Evolutionary conservation across 2,888 invertebrate genomes (phyloP).

Genomic region (Poecilus cupreus): DNA sequence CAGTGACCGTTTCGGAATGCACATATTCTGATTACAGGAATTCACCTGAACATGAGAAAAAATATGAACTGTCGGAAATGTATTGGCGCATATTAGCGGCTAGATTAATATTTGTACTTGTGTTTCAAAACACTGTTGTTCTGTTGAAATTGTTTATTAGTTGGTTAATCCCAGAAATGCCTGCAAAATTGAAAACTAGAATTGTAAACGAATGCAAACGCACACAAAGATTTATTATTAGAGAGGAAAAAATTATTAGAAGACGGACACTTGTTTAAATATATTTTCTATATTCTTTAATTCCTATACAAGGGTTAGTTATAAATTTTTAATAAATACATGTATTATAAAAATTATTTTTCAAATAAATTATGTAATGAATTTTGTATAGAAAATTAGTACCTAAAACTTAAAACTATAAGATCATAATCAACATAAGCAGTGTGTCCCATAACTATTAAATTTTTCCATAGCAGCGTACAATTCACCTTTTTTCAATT

Average conservation of each 20-base stretch:
- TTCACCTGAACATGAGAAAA: slow-evolving; percentile 70
- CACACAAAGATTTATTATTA: slow-evolving; percentile 76
- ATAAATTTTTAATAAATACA: too few relatives aligned
- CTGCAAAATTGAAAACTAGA: slow-evolving; percentile 78
- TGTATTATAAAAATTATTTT: too few relatives aligned
- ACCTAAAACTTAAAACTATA: too few relatives aligned
- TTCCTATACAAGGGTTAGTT: too few relatives aligned
- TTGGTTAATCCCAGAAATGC: slow-evolving; percentile 83
- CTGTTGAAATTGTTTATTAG: slow-evolving; percentile 79
- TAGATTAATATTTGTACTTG: slow-evolving; percentile 80
- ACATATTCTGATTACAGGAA: slow-evolving; percentile 80
- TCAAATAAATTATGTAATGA: too few relatives aligned
- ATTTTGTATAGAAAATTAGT: too few relatives aligned
- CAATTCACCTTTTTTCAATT: too few relatives aligned
- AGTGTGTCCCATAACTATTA: too few relatives aligned
- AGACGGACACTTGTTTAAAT: too few relatives aligned
- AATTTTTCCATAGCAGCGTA: too few relatives aligned
- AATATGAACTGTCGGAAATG: slow-evolving; percentile 75
- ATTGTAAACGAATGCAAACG: slow-evolving; percentile 76
- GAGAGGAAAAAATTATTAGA: slow-evolving; percentile 1
- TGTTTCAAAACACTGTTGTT: slow-evolving; percentile 83
- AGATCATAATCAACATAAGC: too few relatives aligned
- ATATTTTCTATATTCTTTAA: too few relatives aligned
- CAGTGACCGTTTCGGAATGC: slow-evolving; percentile 66
- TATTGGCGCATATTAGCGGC: slow-evolving; percentile 82